These are phyloP conservation scores for Corydoras sp. DNA, from an alignment of 2,113 vertebrate species.

Conservation along the genomic window DNA sequence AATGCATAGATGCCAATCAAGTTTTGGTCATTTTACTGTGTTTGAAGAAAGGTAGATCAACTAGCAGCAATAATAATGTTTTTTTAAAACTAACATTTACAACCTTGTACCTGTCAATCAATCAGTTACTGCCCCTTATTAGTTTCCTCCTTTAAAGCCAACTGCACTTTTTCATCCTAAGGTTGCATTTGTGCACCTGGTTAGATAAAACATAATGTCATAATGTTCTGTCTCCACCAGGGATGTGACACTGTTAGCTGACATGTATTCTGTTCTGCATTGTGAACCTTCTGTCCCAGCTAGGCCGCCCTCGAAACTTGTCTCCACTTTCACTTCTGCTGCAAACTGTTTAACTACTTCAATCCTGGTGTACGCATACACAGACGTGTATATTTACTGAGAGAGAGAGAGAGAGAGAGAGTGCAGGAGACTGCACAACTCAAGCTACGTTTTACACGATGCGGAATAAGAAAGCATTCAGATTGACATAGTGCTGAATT, in stretches of 20 bases:
- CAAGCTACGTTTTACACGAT: neutral
- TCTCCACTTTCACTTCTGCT: conserved; percentile 49
- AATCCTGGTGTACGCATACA: neutral
- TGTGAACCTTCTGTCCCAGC: conserved; percentile 58
- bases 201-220: conserved; percentile 34
- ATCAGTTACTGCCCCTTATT: no score
- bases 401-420: neutral
- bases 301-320: conserved; percentile 56
- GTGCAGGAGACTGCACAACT: neutral
- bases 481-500: conserved; percentile 19
- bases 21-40: no score
- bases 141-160: neutral
- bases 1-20: no score
- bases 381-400: neutral
- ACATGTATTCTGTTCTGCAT: conserved; percentile 53
- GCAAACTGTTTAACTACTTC: conserved; percentile 41
- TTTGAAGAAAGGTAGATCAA: no score
- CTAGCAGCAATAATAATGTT: no score
- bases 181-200: conserved; percentile 18
- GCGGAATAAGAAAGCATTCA: neutral
- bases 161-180: conserved; percentile 4
- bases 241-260: conserved; percentile 47
- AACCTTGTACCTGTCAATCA: no score
- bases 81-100: no score
- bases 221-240: conserved; percentile 39